These are phyloP conservation scores for Urocolius indicus DNA, from an alignment of 2,113 vertebrate genomes.

Conservation along the genomic window DNA sequence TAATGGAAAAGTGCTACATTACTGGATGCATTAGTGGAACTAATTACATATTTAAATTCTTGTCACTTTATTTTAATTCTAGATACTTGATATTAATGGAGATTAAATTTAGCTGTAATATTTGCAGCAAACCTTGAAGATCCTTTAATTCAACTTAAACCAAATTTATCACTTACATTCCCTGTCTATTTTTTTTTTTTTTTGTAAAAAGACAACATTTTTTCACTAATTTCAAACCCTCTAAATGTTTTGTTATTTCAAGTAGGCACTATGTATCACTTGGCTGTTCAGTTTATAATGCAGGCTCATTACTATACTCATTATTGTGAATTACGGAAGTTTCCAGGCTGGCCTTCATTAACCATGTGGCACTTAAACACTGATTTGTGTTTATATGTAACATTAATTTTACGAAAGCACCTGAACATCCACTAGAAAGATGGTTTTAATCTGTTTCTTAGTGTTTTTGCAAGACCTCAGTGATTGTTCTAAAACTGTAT, in stretches of 20 bases:
- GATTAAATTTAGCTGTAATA: neutral
- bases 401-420: slow-evolving; percentile 77
- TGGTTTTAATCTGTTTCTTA: slow-evolving; percentile 67
- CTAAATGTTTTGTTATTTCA: slow-evolving; percentile 72
- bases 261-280: slow-evolving; percentile 69
- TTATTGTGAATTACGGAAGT: slow-evolving; percentile 81
- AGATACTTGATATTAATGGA: slow-evolving; percentile 16
- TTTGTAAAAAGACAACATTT: slow-evolving; percentile 24
- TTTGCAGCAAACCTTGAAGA: slow-evolving; percentile 12
- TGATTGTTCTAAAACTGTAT: neutral
- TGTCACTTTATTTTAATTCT: slow-evolving; percentile 28
- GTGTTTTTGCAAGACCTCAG: slow-evolving; percentile 61
- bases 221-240: slow-evolving; percentile 56
- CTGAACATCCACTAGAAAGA: slow-evolving; percentile 69
- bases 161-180: slow-evolving; percentile 27
- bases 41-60: slow-evolving; percentile 30
- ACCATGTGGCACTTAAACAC: slow-evolving; percentile 79
- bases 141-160: slow-evolving; percentile 40
- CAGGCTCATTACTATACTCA: slow-evolving; percentile 77
- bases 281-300: slow-evolving; percentile 71
- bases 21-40: neutral
- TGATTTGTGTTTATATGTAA: slow-evolving; percentile 77
- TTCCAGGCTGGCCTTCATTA: slow-evolving; percentile 80
- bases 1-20: neutral
- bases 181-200: neutral